These are phyloP conservation scores for Brassicogethes aeneus DNA, from an alignment of 2,888 invertebrate genomes.

Conservation along the genomic window DNA sequence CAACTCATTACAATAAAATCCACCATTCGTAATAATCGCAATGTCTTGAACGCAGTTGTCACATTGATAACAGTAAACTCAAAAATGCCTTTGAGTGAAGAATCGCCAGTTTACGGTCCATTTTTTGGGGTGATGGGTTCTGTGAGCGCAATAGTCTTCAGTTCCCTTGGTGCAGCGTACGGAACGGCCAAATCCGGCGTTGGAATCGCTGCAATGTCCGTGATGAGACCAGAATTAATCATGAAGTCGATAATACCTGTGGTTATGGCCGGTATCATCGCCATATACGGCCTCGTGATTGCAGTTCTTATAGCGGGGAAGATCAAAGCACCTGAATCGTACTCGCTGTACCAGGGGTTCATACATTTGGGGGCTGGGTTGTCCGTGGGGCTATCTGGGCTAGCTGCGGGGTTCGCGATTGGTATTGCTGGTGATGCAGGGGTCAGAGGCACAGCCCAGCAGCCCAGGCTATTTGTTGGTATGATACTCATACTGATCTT, in stretches of 20 bases:
- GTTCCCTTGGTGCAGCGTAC: constrained; percentile 97
- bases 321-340: constrained; percentile 54
- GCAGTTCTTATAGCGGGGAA: constrained; percentile 95
- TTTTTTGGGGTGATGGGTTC: constrained; percentile 99
- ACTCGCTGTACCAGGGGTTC: constrained; percentile 82
- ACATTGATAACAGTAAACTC: too few relatives aligned
- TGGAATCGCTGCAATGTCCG: constrained; percentile 99
- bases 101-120: constrained; percentile 86
- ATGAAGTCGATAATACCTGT: constrained; percentile 99
- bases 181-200: constrained; percentile 99
- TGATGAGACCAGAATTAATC: constrained; percentile 99
- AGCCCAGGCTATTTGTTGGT: constrained; percentile 98
- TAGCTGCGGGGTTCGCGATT: constrained; percentile 99
- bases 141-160: constrained; percentile 98
- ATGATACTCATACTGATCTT: constrained; percentile 99
- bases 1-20: too few relatives aligned
- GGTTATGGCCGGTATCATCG: constrained; percentile 99
- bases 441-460: constrained; percentile 98
- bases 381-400: constrained; percentile 93
- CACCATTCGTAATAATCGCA: too few relatives aligned
- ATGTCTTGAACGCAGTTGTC: too few relatives aligned
- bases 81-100: constrained; percentile 36
- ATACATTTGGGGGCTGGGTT: constrained; percentile 95
- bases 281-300: constrained; percentile 98
- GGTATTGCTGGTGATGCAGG: constrained; percentile 99